These are phyloP conservation scores for Cataglyphis albicans DNA, from an alignment of 2,888 invertebrate genomes.

Conservation along the genomic window DNA sequence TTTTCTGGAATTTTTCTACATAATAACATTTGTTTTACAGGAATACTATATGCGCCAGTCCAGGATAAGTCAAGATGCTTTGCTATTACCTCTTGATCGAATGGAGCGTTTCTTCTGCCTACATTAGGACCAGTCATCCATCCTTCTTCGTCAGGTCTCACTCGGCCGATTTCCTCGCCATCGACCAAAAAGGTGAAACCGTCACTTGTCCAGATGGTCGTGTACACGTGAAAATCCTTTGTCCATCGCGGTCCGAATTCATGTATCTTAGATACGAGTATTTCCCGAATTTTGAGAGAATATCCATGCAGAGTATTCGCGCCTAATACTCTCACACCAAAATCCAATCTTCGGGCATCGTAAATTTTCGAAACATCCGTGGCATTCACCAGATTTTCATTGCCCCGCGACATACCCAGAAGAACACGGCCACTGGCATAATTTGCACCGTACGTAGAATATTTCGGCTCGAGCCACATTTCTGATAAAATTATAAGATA, in stretches of 20 bases:
- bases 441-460: conserved; percentile 76
- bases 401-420: conserved; percentile 87
- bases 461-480: conserved; percentile 84
- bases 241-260: conserved; percentile 78
- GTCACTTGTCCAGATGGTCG: conserved; percentile 86
- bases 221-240: conserved; percentile 86
- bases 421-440: conserved; percentile 86
- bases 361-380: conserved; percentile 61
- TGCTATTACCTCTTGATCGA: conserved; percentile 89
- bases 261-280: conserved; percentile 69
- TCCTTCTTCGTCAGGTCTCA: conserved; percentile 63
- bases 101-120: conserved; percentile 89
- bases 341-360: conserved; percentile 79
- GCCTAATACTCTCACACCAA: conserved; percentile 77
- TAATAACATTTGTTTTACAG: background rate
- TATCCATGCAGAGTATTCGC: background rate
- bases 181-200: conserved; percentile 80
- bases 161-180: conserved; percentile 72
- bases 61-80: background rate
- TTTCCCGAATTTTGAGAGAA: conserved; percentile 66
- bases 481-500: conserved; percentile 77
- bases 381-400: conserved; percentile 76
- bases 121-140: conserved; percentile 63
- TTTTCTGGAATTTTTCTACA: background rate
- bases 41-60: background rate